Percentiles rank a stretch among this genome's conserved stretches.
phyloP scores from a whole-genome alignment of 1,140 invertebrate species.

The Lordiphosa collinella region DNA sequence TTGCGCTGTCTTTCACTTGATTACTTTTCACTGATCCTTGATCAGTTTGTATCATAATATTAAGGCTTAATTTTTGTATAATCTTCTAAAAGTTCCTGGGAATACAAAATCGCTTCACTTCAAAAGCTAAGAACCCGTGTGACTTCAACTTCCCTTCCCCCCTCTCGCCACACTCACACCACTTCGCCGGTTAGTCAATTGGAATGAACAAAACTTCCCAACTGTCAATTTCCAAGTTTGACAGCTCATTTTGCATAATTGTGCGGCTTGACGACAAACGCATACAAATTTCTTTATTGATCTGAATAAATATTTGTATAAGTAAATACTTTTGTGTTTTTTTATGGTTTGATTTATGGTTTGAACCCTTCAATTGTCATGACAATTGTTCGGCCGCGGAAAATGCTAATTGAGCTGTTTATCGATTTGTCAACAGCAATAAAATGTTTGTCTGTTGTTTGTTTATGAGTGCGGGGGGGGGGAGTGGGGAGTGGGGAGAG shows the following conservation, averaged over 20 bases:
- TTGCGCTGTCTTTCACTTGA: too few species aligned
- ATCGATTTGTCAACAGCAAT: slow-evolving; percentile 71
- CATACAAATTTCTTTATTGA: slow-evolving; percentile 74
- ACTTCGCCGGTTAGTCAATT: too few species aligned
- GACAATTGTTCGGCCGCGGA: slow-evolving; percentile 35
- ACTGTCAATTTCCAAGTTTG: slow-evolving; percentile 57
- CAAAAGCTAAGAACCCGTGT: too few species aligned
- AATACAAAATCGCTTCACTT: too few species aligned
- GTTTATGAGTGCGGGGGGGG: too few species aligned
- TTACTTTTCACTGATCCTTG: too few species aligned
- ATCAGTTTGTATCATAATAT: too few species aligned
- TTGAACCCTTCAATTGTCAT: slow-evolving; percentile 29
- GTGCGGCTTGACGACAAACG: slow-evolving; percentile 44
- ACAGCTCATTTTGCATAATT: slow-evolving; percentile 76
- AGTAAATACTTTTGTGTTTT: slow-evolving; percentile 25
- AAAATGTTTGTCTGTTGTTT: slow-evolving; percentile 11
- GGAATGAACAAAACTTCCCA: slow-evolving; percentile 9
- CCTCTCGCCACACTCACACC: neutral
- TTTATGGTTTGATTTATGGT: slow-evolving; percentile 74
- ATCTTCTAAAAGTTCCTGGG: too few species aligned
- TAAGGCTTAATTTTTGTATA: too few species aligned
- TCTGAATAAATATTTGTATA: slow-evolving; percentile 33
- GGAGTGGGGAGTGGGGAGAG: too few species aligned
- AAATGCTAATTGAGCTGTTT: slow-evolving; percentile 77
- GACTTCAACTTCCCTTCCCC: neutral